Conservation (phyloP, 92 coral and sea anemone genomes). For the Zoanthus sansibaricus region DNA sequence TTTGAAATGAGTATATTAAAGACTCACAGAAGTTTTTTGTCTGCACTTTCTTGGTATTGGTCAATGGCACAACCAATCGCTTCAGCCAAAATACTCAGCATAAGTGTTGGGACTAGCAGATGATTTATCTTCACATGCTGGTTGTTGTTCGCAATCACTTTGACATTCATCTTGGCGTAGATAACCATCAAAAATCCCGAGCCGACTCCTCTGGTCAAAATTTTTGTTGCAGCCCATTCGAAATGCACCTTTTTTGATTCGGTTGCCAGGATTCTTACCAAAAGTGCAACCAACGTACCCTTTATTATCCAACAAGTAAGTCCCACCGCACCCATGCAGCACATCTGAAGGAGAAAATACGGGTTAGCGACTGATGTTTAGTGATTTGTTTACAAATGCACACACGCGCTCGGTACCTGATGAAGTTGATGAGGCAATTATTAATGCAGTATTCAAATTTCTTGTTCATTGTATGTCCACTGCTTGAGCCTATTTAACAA, state of each 20-base stretch:
- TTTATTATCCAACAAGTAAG: slow-evolving; percentile 58
- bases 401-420: too few species aligned
- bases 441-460: too few species aligned
- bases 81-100: slow-evolving; percentile 63
- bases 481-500: too few species aligned
- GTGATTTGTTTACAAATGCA: too few species aligned
- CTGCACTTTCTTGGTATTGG: slow-evolving; percentile 67
- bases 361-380: neutral
- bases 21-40: slow-evolving; percentile 50
- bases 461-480: too few species aligned
- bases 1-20: neutral
- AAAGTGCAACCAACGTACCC: slow-evolving; percentile 53
- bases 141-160: slow-evolving; percentile 48
- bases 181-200: slow-evolving; percentile 63
- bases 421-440: too few species aligned
- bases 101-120: slow-evolving; percentile 65
- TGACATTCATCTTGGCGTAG: slow-evolving; percentile 53
- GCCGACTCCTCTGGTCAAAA: slow-evolving; percentile 50
- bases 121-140: slow-evolving; percentile 60
- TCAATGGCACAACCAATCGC: slow-evolving; percentile 66
- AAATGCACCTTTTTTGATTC: slow-evolving; percentile 6
- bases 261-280: slow-evolving; percentile 3
- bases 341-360: slow-evolving; percentile 1
- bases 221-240: slow-evolving; percentile 60
- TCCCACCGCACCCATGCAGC: slow-evolving; percentile 68